Evolutionary conservation across 2,888 invertebrate genomes (phyloP).

Genomic region (Marasmarcha lunaedactyla): DNA sequence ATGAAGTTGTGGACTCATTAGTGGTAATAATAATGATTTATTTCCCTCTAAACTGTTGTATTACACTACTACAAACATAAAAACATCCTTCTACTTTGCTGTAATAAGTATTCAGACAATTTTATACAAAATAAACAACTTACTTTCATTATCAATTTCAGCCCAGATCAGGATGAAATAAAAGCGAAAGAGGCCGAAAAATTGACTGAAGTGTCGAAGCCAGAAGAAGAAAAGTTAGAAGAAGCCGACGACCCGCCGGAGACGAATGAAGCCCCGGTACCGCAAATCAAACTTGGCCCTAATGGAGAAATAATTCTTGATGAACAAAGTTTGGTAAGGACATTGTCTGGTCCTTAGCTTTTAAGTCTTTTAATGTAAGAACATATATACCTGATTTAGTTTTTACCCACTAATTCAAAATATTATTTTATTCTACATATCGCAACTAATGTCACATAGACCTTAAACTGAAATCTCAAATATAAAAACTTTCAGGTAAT

Average conservation of each 20-base stretch:
- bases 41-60: too few species aligned
- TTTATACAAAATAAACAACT: too few species aligned
- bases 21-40: too few species aligned
- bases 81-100: too few species aligned
- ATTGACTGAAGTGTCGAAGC: conserved; percentile 24
- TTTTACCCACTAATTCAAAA: conserved; percentile 1
- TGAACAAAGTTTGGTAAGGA: conserved; percentile 79
- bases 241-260: conserved; percentile 20
- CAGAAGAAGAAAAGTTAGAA: conserved; percentile 18
- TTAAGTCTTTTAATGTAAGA: not conserved
- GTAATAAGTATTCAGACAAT: too few species aligned
- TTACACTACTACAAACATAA: too few species aligned
- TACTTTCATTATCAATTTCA: too few species aligned
- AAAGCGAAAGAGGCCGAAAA: conserved; percentile 40
- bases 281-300: conserved; percentile 87
- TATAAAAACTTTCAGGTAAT: too few species aligned
- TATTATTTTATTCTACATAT: too few species aligned
- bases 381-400: not conserved
- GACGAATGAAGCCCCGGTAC: conserved; percentile 72
- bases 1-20: too few species aligned
- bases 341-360: not conserved
- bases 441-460: too few species aligned
- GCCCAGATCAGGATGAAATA: conserved; percentile 47
- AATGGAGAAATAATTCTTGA: conserved; percentile 89
- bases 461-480: too few species aligned